Evolutionary conservation across 2,113 vertebrate species (phyloP).

Genomic region (Alces alces): DNA sequence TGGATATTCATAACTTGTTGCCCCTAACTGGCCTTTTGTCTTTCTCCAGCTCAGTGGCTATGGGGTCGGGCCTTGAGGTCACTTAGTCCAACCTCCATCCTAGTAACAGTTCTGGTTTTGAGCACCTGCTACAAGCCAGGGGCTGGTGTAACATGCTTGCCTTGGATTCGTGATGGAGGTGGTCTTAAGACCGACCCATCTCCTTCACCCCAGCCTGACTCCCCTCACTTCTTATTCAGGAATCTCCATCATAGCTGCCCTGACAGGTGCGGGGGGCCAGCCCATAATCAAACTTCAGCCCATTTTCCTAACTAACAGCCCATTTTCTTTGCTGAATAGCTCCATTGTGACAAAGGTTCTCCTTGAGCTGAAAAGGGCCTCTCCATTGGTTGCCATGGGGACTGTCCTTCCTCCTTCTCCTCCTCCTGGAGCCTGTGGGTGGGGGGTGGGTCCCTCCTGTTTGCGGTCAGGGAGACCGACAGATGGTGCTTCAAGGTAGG

Average conservation of each 20-base stretch:
- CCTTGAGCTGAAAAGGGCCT: not conserved
- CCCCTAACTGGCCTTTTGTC: not conserved
- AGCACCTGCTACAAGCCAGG: not conserved
- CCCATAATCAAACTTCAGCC: not conserved
- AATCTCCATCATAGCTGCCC: not conserved
- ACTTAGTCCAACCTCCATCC: not conserved
- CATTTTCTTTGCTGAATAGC: not conserved
- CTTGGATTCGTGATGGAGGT: fast-evolving
- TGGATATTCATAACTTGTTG: conserved; percentile 66
- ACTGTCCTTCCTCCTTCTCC: not conserved
- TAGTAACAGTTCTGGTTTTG: not conserved
- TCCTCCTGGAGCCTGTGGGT: not conserved
- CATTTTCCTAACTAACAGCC: not conserved
- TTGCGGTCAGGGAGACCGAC: not conserved
- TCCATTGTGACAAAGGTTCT: not conserved
- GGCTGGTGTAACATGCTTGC: not conserved
- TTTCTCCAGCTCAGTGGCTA: not conserved
- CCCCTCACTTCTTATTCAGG: not conserved
- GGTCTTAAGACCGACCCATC: fast-evolving
- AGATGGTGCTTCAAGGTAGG: not conserved
- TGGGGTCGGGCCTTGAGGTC: not conserved
- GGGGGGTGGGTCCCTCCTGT: not conserved
- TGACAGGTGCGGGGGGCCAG: not conserved
- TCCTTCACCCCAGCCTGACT: not conserved
- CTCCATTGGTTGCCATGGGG: conserved; percentile 48